Base-by-base conservation (phyloP, 2,797 vertebrate genomes). In the Glyptemys insculpta region DNA sequence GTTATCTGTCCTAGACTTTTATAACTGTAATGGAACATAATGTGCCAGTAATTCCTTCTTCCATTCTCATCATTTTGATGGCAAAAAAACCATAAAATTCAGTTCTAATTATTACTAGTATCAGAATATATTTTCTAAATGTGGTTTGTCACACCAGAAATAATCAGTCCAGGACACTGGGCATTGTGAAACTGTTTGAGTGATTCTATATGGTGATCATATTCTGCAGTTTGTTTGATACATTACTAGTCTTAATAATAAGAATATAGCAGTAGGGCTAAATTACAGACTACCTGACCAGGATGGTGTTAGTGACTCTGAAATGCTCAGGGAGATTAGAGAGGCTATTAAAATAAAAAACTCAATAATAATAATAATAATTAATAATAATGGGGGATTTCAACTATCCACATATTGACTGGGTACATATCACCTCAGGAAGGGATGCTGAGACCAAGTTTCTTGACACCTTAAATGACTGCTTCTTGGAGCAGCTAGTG, bases 1-100 rank as follows among this genome's bases (percentile, higher is more conserved):
- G 90, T 90, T 96, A 85, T 94, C 95, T 91, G 49, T 95, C 94
- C 92, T 82, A 95, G 88, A 92, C 86, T 95, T 86, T 95, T 86
- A 91, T 29, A 52, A 80, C 65, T 95, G 81, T 90, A 93, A 89
- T 84, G 84, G 92, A 93, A 81, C 86, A 94, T 96, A 93, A 83
- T 83, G 79, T 92, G 68, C 88, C 68, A 81, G 18, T 93, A 91
- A 92, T 95, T 84, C 81, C 53, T 94, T 97, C 94, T 87, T 94
- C 72, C 74, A 49, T 95, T 94, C 88, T 93, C 81, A 62, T 94
- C 78, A 96, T 95, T 54, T 85, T 74, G 50, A 92, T 94, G 84
- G 83, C 90, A 85, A 81, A 85, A 79, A 50, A 80, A 23, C 68
- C 81, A 56, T 44, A 88, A 97, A 93, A 92, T 56, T 90, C 47